phyloP scores from a whole-genome alignment of 2,113 vertebrate genomes.

The Dasypus novemcinctus region DNA sequence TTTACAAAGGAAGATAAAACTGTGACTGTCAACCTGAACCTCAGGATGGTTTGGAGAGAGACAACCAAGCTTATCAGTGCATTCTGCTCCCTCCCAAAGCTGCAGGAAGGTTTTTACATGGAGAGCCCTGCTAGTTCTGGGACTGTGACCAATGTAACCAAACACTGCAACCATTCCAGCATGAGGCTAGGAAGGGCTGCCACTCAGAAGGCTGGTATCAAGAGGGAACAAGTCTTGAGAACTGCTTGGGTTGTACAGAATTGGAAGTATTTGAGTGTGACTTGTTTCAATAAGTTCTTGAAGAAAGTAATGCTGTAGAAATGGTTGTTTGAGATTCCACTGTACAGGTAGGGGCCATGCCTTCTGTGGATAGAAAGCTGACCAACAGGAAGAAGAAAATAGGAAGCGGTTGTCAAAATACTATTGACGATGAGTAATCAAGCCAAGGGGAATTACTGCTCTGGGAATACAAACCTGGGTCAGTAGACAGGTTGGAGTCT shows the following conservation, averaged over 20 bases:
- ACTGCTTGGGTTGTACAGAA: not conserved
- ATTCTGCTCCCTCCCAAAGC: not conserved
- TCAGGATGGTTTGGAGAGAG: not conserved
- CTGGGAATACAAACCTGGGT: not conserved
- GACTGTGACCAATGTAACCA: not conserved
- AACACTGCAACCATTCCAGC: not conserved
- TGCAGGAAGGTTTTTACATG: not conserved
- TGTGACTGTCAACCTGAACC: not conserved
- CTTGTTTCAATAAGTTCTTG: conserved; percentile 24
- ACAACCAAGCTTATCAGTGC: accelerated
- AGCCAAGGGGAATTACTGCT: not conserved
- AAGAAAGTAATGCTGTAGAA: not conserved
- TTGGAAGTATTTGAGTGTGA: not conserved
- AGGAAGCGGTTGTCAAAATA: conserved; percentile 44
- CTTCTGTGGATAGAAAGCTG: not conserved
- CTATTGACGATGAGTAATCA: not conserved
- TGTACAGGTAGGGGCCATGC: not conserved
- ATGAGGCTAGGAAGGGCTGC: not conserved
- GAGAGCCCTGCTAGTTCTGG: not conserved
- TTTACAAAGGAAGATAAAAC: not conserved
- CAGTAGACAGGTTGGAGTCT: not conserved
- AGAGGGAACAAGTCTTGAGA: not conserved
- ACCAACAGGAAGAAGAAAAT: conserved; percentile 23
- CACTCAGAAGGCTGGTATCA: not conserved
- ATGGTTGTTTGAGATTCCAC: not conserved